Percentiles rank a stretch among this genome's conserved stretches.
phyloP scores from a whole-genome alignment of 2,113 vertebrate species.

The Elachura formosa region DNA sequence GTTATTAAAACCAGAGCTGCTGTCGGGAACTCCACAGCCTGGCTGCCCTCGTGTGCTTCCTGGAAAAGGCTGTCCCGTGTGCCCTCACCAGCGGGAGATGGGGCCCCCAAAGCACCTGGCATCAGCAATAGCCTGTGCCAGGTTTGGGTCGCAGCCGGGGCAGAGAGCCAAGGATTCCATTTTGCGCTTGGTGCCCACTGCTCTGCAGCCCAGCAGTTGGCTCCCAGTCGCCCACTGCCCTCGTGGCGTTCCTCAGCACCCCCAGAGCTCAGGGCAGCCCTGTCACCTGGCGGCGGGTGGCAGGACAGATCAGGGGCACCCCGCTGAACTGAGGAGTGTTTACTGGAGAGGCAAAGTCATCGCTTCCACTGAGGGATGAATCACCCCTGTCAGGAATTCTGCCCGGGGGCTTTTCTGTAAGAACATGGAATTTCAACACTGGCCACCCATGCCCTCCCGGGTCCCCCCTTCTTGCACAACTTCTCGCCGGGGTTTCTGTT shows the following conservation, averaged over 20 bases:
- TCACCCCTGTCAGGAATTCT: slow-evolving; percentile 58
- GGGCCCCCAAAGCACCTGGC: neutral
- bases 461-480: slow-evolving; percentile 43
- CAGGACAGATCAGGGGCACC: fast-evolving
- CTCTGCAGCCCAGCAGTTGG: neutral
- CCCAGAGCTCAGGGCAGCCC: fast-evolving
- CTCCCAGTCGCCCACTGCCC: fast-evolving
- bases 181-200: fast-evolving
- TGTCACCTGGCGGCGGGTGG: neutral
- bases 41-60: slow-evolving; percentile 23
- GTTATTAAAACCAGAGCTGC: slow-evolving; percentile 63
- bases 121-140: fast-evolving
- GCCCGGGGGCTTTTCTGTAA: slow-evolving; percentile 52
- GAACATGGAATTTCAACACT: neutral
- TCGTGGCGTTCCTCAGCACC: too few relatives aligned
- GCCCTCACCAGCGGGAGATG: neutral
- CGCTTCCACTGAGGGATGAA: slow-evolving; percentile 35
- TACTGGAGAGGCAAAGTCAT: slow-evolving; percentile 48
- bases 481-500: neutral
- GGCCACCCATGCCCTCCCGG: neutral
- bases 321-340: neutral
- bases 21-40: slow-evolving; percentile 56
- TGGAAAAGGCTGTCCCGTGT: slow-evolving; percentile 4
- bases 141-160: neutral
- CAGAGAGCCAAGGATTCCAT: neutral